These are phyloP conservation scores for Mystacides longicornis DNA, from an alignment of 2,888 invertebrate species.

Conservation along the genomic window DNA sequence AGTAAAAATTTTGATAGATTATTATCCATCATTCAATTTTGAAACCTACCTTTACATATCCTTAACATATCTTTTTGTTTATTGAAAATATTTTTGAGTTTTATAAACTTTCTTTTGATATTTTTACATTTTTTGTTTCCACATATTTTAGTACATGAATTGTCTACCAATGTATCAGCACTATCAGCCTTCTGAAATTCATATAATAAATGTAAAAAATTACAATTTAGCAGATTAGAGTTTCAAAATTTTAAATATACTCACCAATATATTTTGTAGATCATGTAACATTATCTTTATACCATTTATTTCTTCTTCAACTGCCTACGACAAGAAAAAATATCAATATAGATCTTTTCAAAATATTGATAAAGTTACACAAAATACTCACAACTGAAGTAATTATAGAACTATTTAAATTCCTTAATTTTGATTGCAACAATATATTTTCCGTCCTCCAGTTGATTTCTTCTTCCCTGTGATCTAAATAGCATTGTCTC, in stretches of 20 bases:
- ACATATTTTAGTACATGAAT: neutral
- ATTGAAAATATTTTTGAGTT: neutral
- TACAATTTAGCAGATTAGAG: neutral
- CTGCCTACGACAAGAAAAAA: neutral
- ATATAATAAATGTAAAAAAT: too few relatives aligned
- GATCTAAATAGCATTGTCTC: conserved; percentile 19
- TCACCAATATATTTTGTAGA: neutral
- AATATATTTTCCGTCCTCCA: conserved; percentile 15
- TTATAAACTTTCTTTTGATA: neutral
- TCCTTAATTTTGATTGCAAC: conserved; percentile 8
- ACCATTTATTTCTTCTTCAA: neutral
- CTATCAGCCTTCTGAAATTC: neutral
- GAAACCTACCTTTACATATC: too few relatives aligned
- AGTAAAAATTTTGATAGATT: too few relatives aligned
- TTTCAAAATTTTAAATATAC: neutral
- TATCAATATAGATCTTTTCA: neutral
- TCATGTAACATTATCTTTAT: neutral
- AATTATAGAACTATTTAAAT: neutral
- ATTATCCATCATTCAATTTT: too few relatives aligned
- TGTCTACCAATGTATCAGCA: neutral
- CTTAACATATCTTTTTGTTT: too few relatives aligned
- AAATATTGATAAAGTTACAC: neutral
- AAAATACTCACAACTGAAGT: neutral
- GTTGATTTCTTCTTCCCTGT: conserved; percentile 10
- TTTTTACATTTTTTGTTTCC: neutral